Conservation (phyloP, 2,113 vertebrate genomes). For the Antechinus stuartii region DNA sequence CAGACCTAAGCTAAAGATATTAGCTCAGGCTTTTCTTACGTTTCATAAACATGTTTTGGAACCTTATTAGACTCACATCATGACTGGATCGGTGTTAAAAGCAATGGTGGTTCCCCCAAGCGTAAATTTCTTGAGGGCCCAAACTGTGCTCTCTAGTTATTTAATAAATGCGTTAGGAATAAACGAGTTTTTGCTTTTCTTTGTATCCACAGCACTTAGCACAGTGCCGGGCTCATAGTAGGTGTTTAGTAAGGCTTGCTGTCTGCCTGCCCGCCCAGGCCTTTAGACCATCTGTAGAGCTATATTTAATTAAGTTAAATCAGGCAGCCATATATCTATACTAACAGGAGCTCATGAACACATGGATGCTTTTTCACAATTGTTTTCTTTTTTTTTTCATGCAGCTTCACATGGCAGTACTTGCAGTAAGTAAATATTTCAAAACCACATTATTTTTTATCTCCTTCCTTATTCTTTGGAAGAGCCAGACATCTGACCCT, state of each 20-base stretch:
- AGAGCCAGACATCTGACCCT: constrained; percentile 24
- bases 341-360: background rate
- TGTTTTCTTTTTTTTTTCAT: constrained; percentile 72
- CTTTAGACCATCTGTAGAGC: constrained; percentile 32
- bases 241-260: constrained; percentile 46
- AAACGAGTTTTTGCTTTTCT: constrained; percentile 33
- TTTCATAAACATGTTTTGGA: background rate
- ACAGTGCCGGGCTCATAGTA: constrained; percentile 27
- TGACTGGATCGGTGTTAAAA: background rate
- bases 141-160: background rate
- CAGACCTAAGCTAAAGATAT: background rate
- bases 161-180: background rate
- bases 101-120: background rate
- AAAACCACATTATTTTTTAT: constrained; percentile 3
- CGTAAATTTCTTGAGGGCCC: background rate
- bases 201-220: background rate
- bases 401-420: constrained; percentile 84
- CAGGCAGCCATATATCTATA: background rate
- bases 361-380: constrained; percentile 40
- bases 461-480: constrained; percentile 31
- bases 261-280: constrained; percentile 29
- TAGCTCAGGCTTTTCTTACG: background rate
- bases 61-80: background rate
- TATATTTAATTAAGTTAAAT: constrained; percentile 44
- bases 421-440: constrained; percentile 83